These are phyloP conservation scores for Drosophila flavopinicola DNA, from an alignment of 2,888 invertebrate genomes.

Conservation along the genomic window DNA sequence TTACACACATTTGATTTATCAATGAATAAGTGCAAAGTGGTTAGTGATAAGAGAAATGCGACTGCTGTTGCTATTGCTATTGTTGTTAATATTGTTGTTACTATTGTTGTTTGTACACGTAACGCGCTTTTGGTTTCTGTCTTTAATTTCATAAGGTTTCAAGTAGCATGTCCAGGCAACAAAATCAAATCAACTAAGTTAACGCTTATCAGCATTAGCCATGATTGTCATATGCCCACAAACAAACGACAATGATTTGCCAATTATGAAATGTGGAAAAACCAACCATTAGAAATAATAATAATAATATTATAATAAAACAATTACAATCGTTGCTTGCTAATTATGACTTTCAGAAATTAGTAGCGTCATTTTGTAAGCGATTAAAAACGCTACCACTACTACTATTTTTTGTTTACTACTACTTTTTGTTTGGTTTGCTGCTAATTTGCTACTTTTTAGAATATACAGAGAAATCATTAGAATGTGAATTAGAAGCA, in stretches of 20 bases:
- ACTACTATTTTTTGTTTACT: too few species aligned
- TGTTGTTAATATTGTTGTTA: too few species aligned
- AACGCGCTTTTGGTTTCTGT: slow-evolving; percentile 1
- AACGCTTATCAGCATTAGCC: slow-evolving; percentile 39
- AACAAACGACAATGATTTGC: slow-evolving; percentile 54
- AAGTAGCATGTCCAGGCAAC: slow-evolving; percentile 13
- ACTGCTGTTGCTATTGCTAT: not conserved
- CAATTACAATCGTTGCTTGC: not conserved
- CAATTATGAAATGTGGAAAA: slow-evolving; percentile 60
- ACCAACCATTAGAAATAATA: slow-evolving; percentile 47
- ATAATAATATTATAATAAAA: slow-evolving; percentile 1
- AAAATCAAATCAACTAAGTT: slow-evolving; percentile 54
- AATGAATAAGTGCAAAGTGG: slow-evolving; percentile 64
- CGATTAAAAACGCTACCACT: too few species aligned
- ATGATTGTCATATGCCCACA: slow-evolving; percentile 31
- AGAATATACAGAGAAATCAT: too few species aligned
- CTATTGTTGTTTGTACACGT: slow-evolving; percentile 1
- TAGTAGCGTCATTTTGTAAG: not conserved
- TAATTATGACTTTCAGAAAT: not conserved
- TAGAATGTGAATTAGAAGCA: too few species aligned
- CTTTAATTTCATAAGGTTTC: slow-evolving; percentile 20
- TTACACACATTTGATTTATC: slow-evolving; percentile 53
- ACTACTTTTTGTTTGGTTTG: too few species aligned
- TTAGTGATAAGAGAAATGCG: slow-evolving; percentile 48
- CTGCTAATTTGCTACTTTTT: too few species aligned